Evolutionary conservation across 2,113 vertebrate species (phyloP).

Genomic region (Aegotheles bennettii): DNA sequence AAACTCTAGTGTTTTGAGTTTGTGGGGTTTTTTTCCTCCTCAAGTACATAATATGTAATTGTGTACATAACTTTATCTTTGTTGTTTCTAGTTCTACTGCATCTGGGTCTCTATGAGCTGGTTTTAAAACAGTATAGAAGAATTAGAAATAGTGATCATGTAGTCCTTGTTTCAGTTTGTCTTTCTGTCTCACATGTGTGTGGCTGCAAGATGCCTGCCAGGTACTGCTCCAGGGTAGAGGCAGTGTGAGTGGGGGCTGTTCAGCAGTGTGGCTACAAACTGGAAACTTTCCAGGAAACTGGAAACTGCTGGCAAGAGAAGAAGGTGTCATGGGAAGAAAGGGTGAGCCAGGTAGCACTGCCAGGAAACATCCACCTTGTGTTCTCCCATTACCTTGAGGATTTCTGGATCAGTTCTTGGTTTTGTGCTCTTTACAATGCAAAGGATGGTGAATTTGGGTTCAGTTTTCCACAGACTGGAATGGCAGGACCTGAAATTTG

Average conservation of each 20-base stretch:
- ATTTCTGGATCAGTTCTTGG: neutral
- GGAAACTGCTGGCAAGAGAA: neutral
- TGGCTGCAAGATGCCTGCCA: neutral
- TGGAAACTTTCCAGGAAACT: neutral
- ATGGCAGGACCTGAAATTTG: neutral
- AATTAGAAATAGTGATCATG: neutral
- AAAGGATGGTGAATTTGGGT: neutral
- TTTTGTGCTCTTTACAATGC: neutral
- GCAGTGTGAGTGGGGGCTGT: neutral
- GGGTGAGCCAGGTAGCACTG: neutral
- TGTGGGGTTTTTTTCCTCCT: fast-evolving
- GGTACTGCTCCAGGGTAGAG: neutral
- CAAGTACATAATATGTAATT: neutral
- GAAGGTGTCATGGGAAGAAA: neutral
- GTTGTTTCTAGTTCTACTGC: neutral
- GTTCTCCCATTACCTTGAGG: neutral
- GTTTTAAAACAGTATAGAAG: neutral
- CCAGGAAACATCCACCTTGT: neutral
- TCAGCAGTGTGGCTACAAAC: neutral
- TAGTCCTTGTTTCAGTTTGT: neutral
- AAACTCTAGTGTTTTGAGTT: neutral
- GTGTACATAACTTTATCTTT: neutral
- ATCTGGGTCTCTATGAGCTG: neutral
- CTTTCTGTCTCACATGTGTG: neutral
- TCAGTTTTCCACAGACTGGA: neutral